These are phyloP conservation scores for Nautilus pompilius DNA, from an alignment of 1,140 invertebrate species.

Conservation along the genomic window DNA sequence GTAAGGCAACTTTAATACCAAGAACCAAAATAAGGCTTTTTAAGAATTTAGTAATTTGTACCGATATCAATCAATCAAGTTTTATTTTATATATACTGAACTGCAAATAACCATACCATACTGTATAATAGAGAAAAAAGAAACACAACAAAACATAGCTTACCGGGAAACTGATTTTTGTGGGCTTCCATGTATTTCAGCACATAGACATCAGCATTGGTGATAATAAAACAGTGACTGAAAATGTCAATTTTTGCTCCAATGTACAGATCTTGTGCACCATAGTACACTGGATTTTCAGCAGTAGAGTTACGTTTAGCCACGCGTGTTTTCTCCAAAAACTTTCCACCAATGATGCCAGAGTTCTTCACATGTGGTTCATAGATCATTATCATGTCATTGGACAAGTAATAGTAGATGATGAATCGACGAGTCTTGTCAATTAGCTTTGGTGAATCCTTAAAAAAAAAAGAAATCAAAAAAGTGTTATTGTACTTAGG, in stretches of 20 bases:
- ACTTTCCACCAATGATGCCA: conserved; percentile 55
- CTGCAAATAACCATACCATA: too few relatives aligned
- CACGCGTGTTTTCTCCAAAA: conserved; percentile 52
- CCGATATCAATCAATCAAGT: too few relatives aligned
- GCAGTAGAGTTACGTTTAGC: conserved; percentile 48
- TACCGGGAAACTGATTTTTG: conserved; percentile 46
- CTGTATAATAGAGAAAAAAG: too few relatives aligned
- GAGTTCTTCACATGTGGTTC: conserved; percentile 54
- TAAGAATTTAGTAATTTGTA: too few relatives aligned
- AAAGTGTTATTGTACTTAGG: too few relatives aligned
- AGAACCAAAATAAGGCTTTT: too few relatives aligned
- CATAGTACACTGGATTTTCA: conserved; percentile 51
- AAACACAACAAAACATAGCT: too few relatives aligned
- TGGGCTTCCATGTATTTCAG: conserved; percentile 54
- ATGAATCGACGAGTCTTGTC: conserved; percentile 54
- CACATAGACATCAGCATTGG: conserved; percentile 53
- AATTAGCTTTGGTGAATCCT: conserved; percentile 50
- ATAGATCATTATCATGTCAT: conserved; percentile 56
- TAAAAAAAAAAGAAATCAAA: conserved; percentile 6
- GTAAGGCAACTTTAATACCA: too few relatives aligned
- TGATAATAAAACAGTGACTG: conserved; percentile 52
- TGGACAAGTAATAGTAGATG: conserved; percentile 51
- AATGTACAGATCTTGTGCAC: conserved; percentile 54
- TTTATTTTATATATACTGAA: too few relatives aligned
- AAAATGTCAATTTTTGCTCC: conserved; percentile 53